phyloP scores from a whole-genome alignment of 2,888 invertebrate species.

The Drosophila putrida region DNA sequence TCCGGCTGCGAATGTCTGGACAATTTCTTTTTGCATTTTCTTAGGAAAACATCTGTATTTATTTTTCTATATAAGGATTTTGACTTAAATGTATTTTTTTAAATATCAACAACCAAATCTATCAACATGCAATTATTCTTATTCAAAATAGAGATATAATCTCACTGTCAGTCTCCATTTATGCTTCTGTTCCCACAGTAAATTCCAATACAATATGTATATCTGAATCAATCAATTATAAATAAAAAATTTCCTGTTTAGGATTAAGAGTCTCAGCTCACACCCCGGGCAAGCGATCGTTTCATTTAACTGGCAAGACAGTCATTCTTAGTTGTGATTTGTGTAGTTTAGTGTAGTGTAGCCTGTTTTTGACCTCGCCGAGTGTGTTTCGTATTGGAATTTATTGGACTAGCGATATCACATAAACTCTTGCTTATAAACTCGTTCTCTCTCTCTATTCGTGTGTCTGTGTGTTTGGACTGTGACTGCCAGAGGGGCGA shows the following conservation, averaged over 20 bases:
- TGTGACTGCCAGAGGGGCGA: background rate
- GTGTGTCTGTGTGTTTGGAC: constrained; percentile 23
- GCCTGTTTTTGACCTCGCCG: constrained; percentile 60
- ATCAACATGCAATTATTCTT: constrained; percentile 14
- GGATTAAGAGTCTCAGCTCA: constrained; percentile 39
- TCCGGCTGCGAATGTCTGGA: constrained; percentile 15
- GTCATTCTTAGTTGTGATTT: constrained; percentile 29
- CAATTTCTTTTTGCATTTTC: constrained; percentile 4
- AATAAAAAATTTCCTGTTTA: constrained; percentile 56
- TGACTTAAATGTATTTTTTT: background rate
- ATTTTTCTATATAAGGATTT: background rate
- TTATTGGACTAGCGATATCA: constrained; percentile 56
- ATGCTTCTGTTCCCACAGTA: constrained; percentile 48
- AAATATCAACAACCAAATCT: background rate
- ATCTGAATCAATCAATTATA: constrained; percentile 58
- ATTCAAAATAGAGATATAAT: constrained; percentile 44
- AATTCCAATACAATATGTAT: constrained; percentile 43
- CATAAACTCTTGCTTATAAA: constrained; percentile 44
- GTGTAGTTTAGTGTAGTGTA: constrained; percentile 44
- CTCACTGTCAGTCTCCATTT: constrained; percentile 1
- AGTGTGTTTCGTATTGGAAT: constrained; percentile 45
- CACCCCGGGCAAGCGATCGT: constrained; percentile 35
- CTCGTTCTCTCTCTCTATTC: constrained; percentile 44
- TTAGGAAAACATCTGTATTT: background rate
- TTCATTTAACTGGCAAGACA: constrained; percentile 42